Evolutionary conservation across 2,113 vertebrate genomes (phyloP), one percentile per base, ranked within the genome.

Genomic region (Phyllostomus discolor): DNA sequence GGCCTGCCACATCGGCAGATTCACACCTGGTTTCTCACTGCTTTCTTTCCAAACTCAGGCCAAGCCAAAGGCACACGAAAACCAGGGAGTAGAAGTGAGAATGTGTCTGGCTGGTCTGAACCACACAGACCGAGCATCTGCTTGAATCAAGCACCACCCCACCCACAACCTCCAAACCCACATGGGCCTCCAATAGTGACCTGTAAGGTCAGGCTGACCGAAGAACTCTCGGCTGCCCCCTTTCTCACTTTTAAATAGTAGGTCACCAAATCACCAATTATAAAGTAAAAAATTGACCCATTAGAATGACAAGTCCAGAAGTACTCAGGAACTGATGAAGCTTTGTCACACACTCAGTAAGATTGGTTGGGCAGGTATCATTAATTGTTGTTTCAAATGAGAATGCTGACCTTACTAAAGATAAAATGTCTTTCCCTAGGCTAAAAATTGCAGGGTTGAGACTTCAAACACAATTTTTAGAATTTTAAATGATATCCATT

Each of bases 1-100:
- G 97, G 96, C 69, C 88, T 96, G 97, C 96, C 97, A 93, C 96
- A 95, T 93, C 15, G 73, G 94, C 96, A 97, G 95, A 97, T 88
- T 97, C 95, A 92, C 94, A 97, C 97, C 97, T 96, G 96, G 90
- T 66, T 92, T 95, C 95, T 90, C 90, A 70, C 78, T 92, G 85
- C 86, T 92, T 85, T 82, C 88, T 92, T 95, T 97, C 95, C 90
- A 79, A 96, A 82, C 10, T 26, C 78, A 20, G 67, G 78, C 85
- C 82, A 84, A 86, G 85, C 73, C 93, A 94, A 85, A 92, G 38
- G 52, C 86, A 88, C 76, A 82, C 88, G 91, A 80, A 96, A 81
- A 95, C n/a, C 82, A 95, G 67, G 33, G 75, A 70, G 78, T 1
- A 38, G 80, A 59, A 84, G 67, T 54, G 38, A 20, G 62, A 76